phyloP scores from a whole-genome alignment of 2,888 invertebrate species.

The Tethea ocularis region DNA sequence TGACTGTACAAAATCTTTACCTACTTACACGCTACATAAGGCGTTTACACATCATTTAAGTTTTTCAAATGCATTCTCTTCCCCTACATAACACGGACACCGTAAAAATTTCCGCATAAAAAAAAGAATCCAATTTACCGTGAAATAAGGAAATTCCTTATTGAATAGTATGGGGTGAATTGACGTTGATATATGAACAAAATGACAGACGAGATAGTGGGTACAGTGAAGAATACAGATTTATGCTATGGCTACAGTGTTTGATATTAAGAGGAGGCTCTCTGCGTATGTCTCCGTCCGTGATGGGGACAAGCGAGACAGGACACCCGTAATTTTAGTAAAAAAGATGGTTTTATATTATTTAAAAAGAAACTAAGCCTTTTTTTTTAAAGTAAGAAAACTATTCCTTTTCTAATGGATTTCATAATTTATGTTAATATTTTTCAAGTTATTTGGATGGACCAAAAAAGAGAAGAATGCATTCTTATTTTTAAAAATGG shows the following conservation, averaged over 20 bases:
- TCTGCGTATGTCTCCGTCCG: no score
- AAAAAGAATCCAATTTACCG: conserved; percentile 38
- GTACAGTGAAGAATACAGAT: conserved; percentile 26
- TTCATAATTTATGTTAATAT: no score
- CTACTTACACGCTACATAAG: not conserved
- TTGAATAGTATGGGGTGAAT: conserved; percentile 29
- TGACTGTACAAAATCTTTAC: not conserved
- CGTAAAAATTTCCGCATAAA: conserved; percentile 12
- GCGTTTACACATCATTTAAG: not conserved
- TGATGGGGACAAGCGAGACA: no score
- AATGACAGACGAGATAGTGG: conserved; percentile 29
- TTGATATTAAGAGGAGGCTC: not conserved
- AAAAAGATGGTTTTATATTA: no score
- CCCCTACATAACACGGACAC: not conserved
- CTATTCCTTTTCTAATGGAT: no score
- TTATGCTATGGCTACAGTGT: not conserved
- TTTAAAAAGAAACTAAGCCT: no score
- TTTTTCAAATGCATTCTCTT: not conserved
- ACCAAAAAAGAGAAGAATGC: no score
- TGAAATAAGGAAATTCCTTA: conserved; percentile 46
- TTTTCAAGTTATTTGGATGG: no score
- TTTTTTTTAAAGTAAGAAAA: no score
- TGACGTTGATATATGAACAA: conserved; percentile 41
- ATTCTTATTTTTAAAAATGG: no score
- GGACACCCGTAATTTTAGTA: no score